phyloP scores from a whole-genome alignment of 2,888 invertebrate species.

The Palloptera scutellata region DNA sequence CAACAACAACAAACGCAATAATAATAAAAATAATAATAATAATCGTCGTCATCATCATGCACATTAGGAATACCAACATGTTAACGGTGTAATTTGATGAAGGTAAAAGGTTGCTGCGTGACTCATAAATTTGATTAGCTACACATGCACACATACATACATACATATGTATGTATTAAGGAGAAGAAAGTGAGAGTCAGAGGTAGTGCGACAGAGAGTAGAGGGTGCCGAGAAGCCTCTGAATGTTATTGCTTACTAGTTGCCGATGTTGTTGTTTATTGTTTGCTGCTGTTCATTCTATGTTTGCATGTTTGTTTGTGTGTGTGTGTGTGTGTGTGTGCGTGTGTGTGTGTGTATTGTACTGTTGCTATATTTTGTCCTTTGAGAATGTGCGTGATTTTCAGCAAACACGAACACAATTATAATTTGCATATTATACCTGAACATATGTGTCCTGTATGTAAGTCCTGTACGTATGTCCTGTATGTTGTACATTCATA shows the following conservation, averaged over 20 bases:
- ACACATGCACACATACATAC: background rate
- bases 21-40: conserved; percentile 10
- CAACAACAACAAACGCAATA: background rate
- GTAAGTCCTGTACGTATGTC: background rate
- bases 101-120: conserved; percentile 25
- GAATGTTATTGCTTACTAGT: no score
- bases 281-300: no score
- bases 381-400: conserved; percentile 17
- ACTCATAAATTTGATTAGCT: conserved; percentile 29
- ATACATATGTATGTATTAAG: no score
- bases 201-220: no score
- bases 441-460: background rate
- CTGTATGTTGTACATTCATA: conserved; percentile 21
- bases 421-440: no score
- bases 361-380: conserved; percentile 6
- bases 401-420: conserved; percentile 6
- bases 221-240: no score
- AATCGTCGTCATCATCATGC: background rate
- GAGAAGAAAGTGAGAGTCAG: no score
- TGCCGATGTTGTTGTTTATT: no score
- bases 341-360: no score
- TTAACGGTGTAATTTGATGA: conserved; percentile 5
- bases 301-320: no score
- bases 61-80: background rate
- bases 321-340: no score